These are phyloP conservation scores for Ceyx erithaca DNA, from an alignment of 2,797 vertebrate genomes.

Conservation along the genomic window DNA sequence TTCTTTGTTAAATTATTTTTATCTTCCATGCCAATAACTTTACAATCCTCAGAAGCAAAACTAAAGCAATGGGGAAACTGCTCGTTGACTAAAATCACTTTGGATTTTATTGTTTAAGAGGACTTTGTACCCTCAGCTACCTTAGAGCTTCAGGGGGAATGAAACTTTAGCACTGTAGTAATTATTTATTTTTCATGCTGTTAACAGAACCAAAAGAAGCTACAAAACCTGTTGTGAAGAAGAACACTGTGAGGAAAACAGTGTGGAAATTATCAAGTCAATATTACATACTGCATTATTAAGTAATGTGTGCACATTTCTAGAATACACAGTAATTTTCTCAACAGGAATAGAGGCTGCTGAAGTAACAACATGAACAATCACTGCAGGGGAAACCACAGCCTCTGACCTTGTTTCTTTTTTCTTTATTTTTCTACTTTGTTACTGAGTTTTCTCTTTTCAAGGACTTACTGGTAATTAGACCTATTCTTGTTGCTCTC, in stretches of 20 bases:
- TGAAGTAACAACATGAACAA: not conserved
- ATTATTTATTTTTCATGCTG: not conserved
- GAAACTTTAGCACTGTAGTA: not conserved
- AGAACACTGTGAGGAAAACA: not conserved
- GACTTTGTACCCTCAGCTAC: not conserved
- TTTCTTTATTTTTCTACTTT: not conserved
- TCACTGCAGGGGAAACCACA: not conserved
- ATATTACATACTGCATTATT: not conserved
- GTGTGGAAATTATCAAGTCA: not conserved
- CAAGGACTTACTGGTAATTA: not conserved
- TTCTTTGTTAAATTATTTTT: not conserved
- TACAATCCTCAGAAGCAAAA: not conserved
- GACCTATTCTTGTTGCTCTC: not conserved
- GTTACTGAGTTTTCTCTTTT: not conserved
- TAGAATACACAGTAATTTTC: constrained; percentile 25
- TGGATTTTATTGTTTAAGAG: not conserved
- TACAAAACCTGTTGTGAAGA: not conserved
- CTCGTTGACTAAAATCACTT: not conserved
- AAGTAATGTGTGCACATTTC: not conserved
- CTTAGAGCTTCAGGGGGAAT: not conserved
- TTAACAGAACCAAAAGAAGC: not conserved
- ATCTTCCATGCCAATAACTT: not conserved
- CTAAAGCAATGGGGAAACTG: not conserved
- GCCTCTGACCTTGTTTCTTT: not conserved
- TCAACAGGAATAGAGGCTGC: not conserved